These are phyloP conservation scores for Enteromius treurensis DNA, from an alignment of 2,797 vertebrate genomes.

Conservation along the genomic window DNA sequence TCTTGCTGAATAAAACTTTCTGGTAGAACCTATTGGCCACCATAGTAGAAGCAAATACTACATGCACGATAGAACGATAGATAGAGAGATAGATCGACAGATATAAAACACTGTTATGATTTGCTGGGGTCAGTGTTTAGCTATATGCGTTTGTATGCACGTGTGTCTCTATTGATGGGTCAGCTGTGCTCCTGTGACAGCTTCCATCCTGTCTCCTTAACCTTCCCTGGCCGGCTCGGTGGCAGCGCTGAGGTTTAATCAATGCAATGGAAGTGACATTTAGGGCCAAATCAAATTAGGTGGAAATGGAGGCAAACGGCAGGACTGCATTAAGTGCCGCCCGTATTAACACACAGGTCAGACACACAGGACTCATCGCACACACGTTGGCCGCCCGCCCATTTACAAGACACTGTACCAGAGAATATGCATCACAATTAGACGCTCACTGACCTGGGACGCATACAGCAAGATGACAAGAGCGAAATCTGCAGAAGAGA, in stretches of 20 bases:
- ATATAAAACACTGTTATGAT: neutral
- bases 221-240: slow-evolving; percentile 78
- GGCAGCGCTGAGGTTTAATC: slow-evolving; percentile 87
- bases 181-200: slow-evolving; percentile 25
- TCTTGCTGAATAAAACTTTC: neutral
- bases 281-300: slow-evolving; percentile 96
- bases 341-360: slow-evolving; percentile 78
- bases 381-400: slow-evolving; percentile 29
- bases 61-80: neutral
- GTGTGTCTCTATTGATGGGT: slow-evolving; percentile 45
- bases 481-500: neutral
- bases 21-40: neutral
- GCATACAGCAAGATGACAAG: neutral
- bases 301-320: slow-evolving; percentile 89
- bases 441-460: slow-evolving; percentile 15
- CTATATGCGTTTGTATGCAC: slow-evolving; percentile 37
- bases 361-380: slow-evolving; percentile 75
- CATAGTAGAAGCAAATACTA: neutral
- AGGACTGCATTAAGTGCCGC: slow-evolving; percentile 83
- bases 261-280: slow-evolving; percentile 93
- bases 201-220: slow-evolving; percentile 74
- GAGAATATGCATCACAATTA: slow-evolving; percentile 16
- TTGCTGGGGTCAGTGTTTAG: slow-evolving; percentile 5
- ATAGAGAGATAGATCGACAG: neutral
- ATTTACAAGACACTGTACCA: slow-evolving; percentile 7